Evolutionary conservation across 2,113 vertebrate genomes (phyloP), one percentile per base, ranked within the genome.

Genomic region (Anser brachyrhynchus): DNA sequence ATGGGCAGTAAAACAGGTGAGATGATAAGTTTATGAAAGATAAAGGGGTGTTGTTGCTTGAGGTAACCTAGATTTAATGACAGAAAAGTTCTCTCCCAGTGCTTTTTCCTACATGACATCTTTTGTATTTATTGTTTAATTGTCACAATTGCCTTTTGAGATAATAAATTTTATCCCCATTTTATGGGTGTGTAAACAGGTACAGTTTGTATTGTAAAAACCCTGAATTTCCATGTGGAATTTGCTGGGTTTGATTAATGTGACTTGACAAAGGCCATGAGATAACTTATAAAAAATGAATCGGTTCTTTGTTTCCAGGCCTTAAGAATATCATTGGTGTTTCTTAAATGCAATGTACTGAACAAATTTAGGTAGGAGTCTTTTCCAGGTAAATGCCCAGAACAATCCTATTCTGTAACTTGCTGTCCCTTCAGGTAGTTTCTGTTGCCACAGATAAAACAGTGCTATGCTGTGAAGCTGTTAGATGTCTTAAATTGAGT

Each of bases 141-240:
- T 87, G 70, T 92, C 83, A 62, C 61, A 82, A 84, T 84, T 90
- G 66, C 72, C 58, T 91, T 95, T 59, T 92, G 66, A 94, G 73
- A 70, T 87, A 89, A 89, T 65, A 71, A 87, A 11, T 20, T 26
- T 31, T 61, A 61, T 41, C 82, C 78, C 58, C 33, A 26, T 82
- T 92, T 91, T 83, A 88, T 37, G 74, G 81, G 41, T 59, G 57
- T 95, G 80, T 75, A 90, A 94, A 46, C 74, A 94, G 70, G 44
- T 87, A 44, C 0, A 4, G 16, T 29, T 41, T 85, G 43, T 64
- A 73, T 44, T 82, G 95, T 94, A 94, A 96, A 97, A 96, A 69
- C 95, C 93, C 95, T 79, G 89, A 93, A 93, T 96, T 95, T 93
- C 93, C 95, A 77, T 19, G 25, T 74, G 75, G 85, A 93, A 89